A percentile compares a stretch with the other conserved stretches of the same genome.
phyloP scores from a whole-genome alignment of 2,113 vertebrate species.

The Spheniscus mendiculus region DNA sequence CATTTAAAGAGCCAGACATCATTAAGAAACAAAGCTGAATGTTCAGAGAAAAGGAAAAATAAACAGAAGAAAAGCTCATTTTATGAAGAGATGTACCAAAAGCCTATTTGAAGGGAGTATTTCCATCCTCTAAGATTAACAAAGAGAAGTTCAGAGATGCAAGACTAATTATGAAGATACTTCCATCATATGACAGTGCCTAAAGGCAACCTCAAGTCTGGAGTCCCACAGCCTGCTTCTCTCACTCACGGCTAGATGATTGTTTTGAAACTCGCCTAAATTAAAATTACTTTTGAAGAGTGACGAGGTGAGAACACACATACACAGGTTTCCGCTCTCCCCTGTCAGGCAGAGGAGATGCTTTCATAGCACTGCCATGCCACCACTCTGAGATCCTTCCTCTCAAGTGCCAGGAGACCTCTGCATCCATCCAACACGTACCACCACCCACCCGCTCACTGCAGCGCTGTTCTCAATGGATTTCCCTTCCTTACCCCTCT shows the following conservation, averaged over 20 bases:
- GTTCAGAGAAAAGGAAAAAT: neutral
- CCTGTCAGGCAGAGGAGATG: neutral
- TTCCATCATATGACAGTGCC: neutral
- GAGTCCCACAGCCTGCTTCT: neutral
- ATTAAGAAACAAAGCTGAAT: neutral
- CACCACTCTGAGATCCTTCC: neutral
- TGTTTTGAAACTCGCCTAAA: neutral
- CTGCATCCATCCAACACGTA: neutral
- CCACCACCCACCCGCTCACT: neutral
- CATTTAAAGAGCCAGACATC: constrained; percentile 28
- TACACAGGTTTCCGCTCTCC: neutral
- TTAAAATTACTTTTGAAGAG: neutral
- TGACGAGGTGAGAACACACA: neutral
- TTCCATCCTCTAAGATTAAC: neutral
- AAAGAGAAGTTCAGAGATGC: neutral
- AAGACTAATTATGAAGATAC: neutral
- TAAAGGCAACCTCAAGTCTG: neutral
- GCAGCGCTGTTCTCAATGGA: neutral
- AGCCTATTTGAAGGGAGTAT: neutral
- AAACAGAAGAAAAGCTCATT: neutral
- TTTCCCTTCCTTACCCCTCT: neutral
- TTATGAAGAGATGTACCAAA: neutral
- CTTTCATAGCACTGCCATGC: neutral
- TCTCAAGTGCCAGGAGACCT: neutral
- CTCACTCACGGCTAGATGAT: neutral